These are phyloP conservation scores for Drosophila anomalata DNA, from an alignment of 2,888 invertebrate species.

Conservation along the genomic window DNA sequence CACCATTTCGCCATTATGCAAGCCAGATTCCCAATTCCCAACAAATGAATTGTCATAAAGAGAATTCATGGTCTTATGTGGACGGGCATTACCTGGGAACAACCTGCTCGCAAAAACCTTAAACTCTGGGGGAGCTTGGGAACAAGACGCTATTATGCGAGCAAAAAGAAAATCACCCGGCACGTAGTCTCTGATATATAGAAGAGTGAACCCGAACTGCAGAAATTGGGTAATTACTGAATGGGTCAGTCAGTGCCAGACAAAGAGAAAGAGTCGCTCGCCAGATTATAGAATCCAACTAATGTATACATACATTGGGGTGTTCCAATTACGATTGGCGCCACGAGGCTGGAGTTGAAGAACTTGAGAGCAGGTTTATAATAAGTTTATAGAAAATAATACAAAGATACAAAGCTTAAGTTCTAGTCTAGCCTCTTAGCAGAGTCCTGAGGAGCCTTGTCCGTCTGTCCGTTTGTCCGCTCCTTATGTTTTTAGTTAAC, in stretches of 20 bases:
- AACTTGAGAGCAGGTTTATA: too few relatives aligned
- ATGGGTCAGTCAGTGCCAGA: slow-evolving; percentile 42
- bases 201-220: slow-evolving; percentile 31
- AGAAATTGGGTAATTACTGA: slow-evolving; percentile 44
- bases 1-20: slow-evolving; percentile 37
- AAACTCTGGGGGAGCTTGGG: slow-evolving; percentile 22
- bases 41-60: slow-evolving; percentile 39
- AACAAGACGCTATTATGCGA: slow-evolving; percentile 42
- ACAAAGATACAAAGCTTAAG: too few relatives aligned
- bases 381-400: background rate
- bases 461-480: too few relatives aligned
- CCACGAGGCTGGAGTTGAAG: slow-evolving; percentile 53
- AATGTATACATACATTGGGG: slow-evolving; percentile 9
- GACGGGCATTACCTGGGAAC: slow-evolving; percentile 6
- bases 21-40: slow-evolving; percentile 33
- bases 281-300: slow-evolving; percentile 5
- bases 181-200: slow-evolving; percentile 43
- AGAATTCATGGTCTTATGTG: slow-evolving; percentile 39
- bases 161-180: slow-evolving; percentile 30
- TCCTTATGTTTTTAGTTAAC: background rate
- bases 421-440: too few relatives aligned
- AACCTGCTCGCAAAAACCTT: slow-evolving; percentile 1
- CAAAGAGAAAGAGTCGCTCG: background rate
- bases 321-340: slow-evolving; percentile 63
- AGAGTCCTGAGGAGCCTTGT: too few relatives aligned